Percentiles rank a stretch among this genome's conserved stretches.
phyloP scores from a whole-genome alignment of 2,113 vertebrate genomes.

The Trematomus loennbergii region DNA sequence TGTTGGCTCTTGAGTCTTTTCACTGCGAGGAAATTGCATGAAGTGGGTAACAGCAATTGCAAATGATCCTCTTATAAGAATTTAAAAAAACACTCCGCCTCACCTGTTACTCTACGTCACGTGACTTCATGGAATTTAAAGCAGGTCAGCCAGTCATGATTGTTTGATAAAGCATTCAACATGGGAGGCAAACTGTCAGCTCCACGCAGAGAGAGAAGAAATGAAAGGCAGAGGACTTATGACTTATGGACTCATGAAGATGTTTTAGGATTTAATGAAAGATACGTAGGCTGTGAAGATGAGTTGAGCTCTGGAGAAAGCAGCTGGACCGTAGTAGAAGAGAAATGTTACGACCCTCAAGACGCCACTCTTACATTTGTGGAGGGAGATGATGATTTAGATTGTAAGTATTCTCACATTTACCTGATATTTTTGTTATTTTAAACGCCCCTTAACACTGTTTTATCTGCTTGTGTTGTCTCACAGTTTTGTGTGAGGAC shows the following conservation, averaged over 20 bases:
- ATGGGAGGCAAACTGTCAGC: not conserved
- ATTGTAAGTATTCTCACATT: conserved; percentile 33
- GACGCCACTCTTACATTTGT: conserved; percentile 22
- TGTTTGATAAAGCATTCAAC: not conserved
- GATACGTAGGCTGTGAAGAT: not conserved
- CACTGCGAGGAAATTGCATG: not conserved
- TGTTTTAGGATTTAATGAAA: not conserved
- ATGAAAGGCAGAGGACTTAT: not conserved
- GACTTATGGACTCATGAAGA: too few relatives aligned
- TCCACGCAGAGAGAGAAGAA: not conserved
- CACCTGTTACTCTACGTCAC: not conserved
- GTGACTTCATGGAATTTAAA: not conserved
- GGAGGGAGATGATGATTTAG: conserved; percentile 24
- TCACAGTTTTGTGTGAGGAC: conserved; percentile 7
- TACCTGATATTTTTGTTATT: not conserved
- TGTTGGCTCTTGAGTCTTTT: not conserved
- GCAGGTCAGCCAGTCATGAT: not conserved
- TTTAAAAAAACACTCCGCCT: too few relatives aligned
- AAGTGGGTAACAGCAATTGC: not conserved
- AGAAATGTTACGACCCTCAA: conserved; percentile 33
- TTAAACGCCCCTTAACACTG: not conserved
- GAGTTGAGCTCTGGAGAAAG: not conserved
- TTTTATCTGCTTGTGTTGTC: not conserved
- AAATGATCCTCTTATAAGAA: not conserved
- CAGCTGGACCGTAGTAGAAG: not conserved